Conservation (phyloP, 2,113 vertebrate species). For the Numenius arquata region DNA sequence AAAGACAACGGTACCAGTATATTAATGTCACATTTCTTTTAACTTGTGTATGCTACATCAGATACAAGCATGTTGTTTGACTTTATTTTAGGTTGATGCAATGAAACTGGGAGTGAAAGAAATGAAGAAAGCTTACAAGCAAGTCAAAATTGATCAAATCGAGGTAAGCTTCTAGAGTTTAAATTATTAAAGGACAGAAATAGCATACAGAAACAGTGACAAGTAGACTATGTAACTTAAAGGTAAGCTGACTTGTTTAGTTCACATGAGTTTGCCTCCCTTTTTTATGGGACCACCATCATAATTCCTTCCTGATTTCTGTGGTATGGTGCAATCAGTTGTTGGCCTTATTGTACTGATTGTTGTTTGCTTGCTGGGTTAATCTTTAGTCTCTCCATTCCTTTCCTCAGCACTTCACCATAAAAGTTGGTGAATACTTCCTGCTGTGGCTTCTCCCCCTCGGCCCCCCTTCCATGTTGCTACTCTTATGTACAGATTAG, state of each 20-base stretch:
- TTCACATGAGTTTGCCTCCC: background rate
- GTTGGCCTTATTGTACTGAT: background rate
- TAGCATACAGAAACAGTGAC: background rate
- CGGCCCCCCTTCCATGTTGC: background rate
- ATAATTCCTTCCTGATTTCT: background rate
- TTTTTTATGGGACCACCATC: background rate
- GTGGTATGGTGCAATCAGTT: background rate
- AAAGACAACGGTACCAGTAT: conserved; percentile 89
- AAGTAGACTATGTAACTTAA: background rate
- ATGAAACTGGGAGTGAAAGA: conserved; percentile 97
- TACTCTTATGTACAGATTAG: background rate
- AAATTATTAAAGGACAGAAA: background rate
- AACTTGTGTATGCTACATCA: background rate
- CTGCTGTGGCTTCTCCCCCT: background rate
- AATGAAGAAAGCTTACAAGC: conserved; percentile 98
- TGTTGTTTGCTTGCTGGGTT: background rate
- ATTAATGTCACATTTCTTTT: background rate
- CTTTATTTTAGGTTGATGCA: conserved; percentile 87
- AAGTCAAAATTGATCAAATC: conserved; percentile 95
- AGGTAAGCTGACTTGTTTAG: background rate
- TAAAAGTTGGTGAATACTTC: background rate
- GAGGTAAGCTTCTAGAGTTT: conserved; percentile 78
- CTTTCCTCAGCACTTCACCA: background rate
- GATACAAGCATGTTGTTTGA: background rate
- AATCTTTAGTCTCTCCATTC: background rate